These are phyloP conservation scores for Drosophila yooni DNA, from an alignment of 2,888 invertebrate species.

Conservation along the genomic window DNA sequence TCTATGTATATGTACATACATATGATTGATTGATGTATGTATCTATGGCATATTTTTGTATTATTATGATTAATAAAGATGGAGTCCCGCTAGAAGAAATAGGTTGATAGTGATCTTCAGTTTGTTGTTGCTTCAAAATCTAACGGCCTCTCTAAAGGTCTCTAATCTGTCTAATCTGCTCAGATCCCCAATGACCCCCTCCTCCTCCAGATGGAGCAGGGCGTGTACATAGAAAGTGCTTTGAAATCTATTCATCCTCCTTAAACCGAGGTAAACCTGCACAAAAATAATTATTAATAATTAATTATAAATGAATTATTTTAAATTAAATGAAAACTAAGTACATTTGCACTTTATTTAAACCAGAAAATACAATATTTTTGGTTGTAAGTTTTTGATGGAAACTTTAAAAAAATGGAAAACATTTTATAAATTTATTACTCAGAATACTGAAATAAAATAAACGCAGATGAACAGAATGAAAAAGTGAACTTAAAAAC, in stretches of 20 bases:
- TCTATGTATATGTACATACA: background rate
- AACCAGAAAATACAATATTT: background rate
- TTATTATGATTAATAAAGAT: too few relatives aligned
- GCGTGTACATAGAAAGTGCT: too few relatives aligned
- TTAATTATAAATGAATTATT: background rate
- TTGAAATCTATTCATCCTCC: too few relatives aligned
- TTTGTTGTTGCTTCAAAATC: too few relatives aligned
- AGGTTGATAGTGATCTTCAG: too few relatives aligned
- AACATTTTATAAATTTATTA: background rate
- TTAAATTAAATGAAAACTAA: background rate
- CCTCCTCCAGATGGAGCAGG: too few relatives aligned
- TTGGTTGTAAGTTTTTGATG: background rate
- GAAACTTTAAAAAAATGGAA: background rate
- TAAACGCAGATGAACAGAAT: background rate
- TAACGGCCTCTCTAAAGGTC: too few relatives aligned
- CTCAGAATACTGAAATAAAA: background rate
- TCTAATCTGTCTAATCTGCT: too few relatives aligned
- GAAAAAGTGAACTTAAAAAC: background rate
- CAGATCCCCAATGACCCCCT: too few relatives aligned
- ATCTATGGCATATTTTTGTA: background rate
- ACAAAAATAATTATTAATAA: background rate
- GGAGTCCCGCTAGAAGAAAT: too few relatives aligned
- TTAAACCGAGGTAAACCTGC: background rate
- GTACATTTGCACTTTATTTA: background rate
- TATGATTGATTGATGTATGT: background rate